Conservation (phyloP, 2,888 invertebrate species). For the Hesperia comma region DNA sequence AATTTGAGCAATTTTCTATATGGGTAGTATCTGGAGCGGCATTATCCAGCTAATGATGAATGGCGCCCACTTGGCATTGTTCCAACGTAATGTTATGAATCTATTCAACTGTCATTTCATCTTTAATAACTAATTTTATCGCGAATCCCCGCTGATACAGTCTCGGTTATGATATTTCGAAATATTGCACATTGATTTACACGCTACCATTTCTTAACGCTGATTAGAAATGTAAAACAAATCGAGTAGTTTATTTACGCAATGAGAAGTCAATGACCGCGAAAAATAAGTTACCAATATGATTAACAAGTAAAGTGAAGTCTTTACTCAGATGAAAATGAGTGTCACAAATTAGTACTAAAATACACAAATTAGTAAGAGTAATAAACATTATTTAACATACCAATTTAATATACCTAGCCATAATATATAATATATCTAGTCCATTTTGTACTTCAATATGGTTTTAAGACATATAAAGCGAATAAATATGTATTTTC, state of each 20-base stretch:
- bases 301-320: too few relatives aligned
- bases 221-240: neutral
- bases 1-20: constrained; percentile 25
- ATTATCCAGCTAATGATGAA: constrained; percentile 41
- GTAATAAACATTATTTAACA: too few relatives aligned
- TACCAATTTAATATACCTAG: too few relatives aligned
- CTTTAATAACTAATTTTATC: constrained; percentile 33
- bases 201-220: neutral
- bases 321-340: too few relatives aligned
- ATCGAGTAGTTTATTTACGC: neutral
- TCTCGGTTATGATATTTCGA: constrained; percentile 18
- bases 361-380: too few relatives aligned
- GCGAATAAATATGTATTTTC: too few relatives aligned
- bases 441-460: too few relatives aligned
- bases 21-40: constrained; percentile 22
- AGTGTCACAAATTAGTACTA: too few relatives aligned
- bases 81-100: constrained; percentile 44
- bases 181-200: constrained; percentile 6
- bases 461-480: too few relatives aligned
- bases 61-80: constrained; percentile 39
- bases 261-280: neutral
- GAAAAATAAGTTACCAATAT: too few relatives aligned
- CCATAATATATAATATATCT: too few relatives aligned
- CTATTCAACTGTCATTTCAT: constrained; percentile 37
- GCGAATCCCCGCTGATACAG: constrained; percentile 11